Evolutionary conservation across 1,140 invertebrate genomes (phyloP).

Genomic region (Drosophila nigrodunni): DNA sequence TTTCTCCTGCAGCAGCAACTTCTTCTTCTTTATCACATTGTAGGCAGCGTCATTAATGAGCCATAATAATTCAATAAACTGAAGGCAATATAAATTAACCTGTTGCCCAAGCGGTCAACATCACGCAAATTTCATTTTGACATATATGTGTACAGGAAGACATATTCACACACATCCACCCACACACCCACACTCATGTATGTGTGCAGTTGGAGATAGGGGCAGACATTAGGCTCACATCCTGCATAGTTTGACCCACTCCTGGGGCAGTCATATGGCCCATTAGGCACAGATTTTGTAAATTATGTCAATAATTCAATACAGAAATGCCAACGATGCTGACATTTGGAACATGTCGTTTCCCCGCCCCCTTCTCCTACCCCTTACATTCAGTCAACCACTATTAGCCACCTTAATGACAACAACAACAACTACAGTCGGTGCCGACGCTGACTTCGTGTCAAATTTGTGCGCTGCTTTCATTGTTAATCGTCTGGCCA

Average conservation of each 20-base stretch:
- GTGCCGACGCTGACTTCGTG: slow-evolving; percentile 48
- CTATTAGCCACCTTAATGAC: slow-evolving; percentile 57
- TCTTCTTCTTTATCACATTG: slow-evolving; percentile 61
- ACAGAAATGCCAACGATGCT: slow-evolving; percentile 73
- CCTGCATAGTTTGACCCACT: slow-evolving; percentile 54
- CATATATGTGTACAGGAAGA: slow-evolving; percentile 10
- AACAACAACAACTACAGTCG: slow-evolving; percentile 37
- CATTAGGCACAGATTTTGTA: slow-evolving; percentile 83
- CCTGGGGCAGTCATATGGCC: slow-evolving; percentile 67
- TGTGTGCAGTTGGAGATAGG: slow-evolving; percentile 4
- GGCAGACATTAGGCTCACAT: slow-evolving; percentile 40
- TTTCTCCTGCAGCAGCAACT: not conserved
- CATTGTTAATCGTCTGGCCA: slow-evolving; percentile 75
- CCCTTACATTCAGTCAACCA: slow-evolving; percentile 1
- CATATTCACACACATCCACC: not conserved
- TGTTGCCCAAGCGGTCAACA: slow-evolving; percentile 55
- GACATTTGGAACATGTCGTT: slow-evolving; percentile 61
- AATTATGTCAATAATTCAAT: slow-evolving; percentile 84
- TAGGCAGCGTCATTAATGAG: slow-evolving; percentile 69
- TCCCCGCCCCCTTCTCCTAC: not conserved
- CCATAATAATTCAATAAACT: slow-evolving; percentile 80
- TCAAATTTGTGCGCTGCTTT: slow-evolving; percentile 70
- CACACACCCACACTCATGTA: slow-evolving; percentile 8
- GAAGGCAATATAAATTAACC: slow-evolving; percentile 80
- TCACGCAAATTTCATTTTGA: slow-evolving; percentile 71